phyloP scores from a whole-genome alignment of 2,113 vertebrate species.

The Pelusios castaneus region DNA sequence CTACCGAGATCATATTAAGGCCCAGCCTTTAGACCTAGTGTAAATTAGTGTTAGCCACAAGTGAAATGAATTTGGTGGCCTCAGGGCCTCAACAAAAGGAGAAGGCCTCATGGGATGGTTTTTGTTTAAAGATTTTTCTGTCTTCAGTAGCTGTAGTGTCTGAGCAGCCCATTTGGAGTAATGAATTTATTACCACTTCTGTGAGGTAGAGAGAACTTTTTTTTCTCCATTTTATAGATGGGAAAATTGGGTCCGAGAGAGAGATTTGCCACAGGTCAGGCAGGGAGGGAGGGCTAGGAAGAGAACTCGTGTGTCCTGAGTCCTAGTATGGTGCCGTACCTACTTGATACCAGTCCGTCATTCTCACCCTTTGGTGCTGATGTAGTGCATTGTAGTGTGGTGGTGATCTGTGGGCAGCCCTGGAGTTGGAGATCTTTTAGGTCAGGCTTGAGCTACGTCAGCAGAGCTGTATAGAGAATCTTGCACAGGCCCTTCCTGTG shows the following conservation, averaged over 20 bases:
- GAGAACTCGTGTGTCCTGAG: neutral
- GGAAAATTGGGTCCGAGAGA: neutral
- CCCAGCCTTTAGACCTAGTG: neutral
- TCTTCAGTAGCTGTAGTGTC: neutral
- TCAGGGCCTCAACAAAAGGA: neutral
- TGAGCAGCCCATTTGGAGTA: neutral
- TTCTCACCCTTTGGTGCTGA: neutral
- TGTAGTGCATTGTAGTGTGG: neutral
- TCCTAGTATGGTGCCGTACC: neutral
- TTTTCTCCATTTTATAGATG: neutral
- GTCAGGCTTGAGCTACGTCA: slow-evolving; percentile 25
- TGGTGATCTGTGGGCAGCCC: neutral
- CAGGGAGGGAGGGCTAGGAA: neutral
- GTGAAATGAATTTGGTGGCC: neutral
- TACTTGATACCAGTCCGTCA: neutral
- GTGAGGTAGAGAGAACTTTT: neutral
- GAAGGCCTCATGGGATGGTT: neutral
- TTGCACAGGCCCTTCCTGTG: slow-evolving; percentile 50
- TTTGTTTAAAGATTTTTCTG: neutral
- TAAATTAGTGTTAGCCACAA: neutral
- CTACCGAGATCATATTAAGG: neutral
- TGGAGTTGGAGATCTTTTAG: neutral
- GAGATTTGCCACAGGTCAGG: neutral
- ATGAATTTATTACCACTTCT: neutral
- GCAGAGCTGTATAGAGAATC: slow-evolving; percentile 58